A percentile compares a stretch with the other conserved stretches of the same genome.
phyloP scores from a whole-genome alignment of 2,797 vertebrate species.

The Tenualosa thibaudeaui region DNA sequence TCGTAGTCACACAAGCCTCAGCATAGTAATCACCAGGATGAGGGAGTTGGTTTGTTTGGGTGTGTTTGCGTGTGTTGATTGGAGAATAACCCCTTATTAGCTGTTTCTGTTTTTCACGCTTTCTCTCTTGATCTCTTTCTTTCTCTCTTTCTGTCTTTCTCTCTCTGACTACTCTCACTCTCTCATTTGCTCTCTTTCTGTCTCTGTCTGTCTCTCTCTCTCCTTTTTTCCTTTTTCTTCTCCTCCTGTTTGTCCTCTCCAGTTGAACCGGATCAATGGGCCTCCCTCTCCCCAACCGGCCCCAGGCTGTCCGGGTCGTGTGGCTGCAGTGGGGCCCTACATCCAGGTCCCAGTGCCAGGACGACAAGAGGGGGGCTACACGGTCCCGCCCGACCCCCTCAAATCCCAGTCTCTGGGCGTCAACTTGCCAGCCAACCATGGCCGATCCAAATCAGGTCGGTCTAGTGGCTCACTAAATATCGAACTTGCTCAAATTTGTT shows the following conservation, averaged over 20 bases:
- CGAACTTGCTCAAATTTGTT: too few species aligned
- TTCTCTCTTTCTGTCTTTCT: background rate
- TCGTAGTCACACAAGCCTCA: background rate
- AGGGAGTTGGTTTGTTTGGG: background rate
- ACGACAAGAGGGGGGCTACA: constrained; percentile 73
- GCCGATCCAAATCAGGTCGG: constrained; percentile 89
- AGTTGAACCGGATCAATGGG: constrained; percentile 92
- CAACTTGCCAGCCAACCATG: constrained; percentile 79
- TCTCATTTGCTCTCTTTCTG: background rate
- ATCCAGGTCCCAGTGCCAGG: constrained; percentile 89
- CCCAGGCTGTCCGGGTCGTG: constrained; percentile 83
- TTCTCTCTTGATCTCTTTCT: too few species aligned
- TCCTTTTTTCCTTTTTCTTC: background rate
- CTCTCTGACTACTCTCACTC: background rate
- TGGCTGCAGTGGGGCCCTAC: constrained; percentile 95
- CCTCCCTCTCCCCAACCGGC: constrained; percentile 89
- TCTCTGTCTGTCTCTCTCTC: background rate
- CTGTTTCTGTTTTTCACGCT: background rate
- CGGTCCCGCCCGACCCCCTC: constrained; percentile 83
- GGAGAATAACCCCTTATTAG: background rate
- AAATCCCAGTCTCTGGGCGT: constrained; percentile 90
- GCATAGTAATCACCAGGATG: background rate
- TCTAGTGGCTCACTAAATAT: background rate
- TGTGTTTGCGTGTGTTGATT: background rate
- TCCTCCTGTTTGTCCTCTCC: constrained; percentile 35